Conservation (phyloP, 2,888 invertebrate genomes). For the Tetropium fuscum region DNA sequence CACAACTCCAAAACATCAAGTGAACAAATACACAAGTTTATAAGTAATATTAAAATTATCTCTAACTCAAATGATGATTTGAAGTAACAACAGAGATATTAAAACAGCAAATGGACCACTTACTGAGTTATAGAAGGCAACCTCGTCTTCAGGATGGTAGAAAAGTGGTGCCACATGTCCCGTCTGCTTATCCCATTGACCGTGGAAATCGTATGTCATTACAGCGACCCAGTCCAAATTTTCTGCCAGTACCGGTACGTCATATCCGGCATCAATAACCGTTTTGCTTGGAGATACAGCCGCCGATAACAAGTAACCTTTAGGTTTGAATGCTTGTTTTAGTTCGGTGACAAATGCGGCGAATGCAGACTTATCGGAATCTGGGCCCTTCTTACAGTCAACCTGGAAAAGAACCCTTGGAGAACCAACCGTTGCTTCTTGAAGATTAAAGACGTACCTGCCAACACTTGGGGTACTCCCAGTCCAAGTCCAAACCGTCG, state of each 20-base stretch:
- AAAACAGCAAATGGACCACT: slow-evolving; percentile 47
- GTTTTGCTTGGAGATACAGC: slow-evolving; percentile 91
- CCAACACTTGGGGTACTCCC: slow-evolving; percentile 95
- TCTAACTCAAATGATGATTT: not conserved
- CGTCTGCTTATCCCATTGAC: slow-evolving; percentile 92
- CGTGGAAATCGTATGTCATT: slow-evolving; percentile 93
- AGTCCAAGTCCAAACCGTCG: slow-evolving; percentile 94
- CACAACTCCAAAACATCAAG: too few relatives aligned
- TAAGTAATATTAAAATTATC: not conserved
- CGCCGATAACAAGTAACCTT: slow-evolving; percentile 77
- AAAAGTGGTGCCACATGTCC: slow-evolving; percentile 91
- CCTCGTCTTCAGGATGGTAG: slow-evolving; percentile 85
- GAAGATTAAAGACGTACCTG: slow-evolving; percentile 68
- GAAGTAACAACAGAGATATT: too few relatives aligned
- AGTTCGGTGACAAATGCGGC: slow-evolving; percentile 80
- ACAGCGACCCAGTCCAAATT: slow-evolving; percentile 92
- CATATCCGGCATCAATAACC: slow-evolving; percentile 87
- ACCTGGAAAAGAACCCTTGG: slow-evolving; percentile 74
- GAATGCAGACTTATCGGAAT: slow-evolving; percentile 86
- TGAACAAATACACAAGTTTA: too few relatives aligned
- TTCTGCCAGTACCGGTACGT: slow-evolving; percentile 79
- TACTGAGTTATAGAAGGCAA: slow-evolving; percentile 85
- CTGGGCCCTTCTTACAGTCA: slow-evolving; percentile 86
- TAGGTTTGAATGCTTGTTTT: slow-evolving; percentile 66
- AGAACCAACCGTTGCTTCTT: too few relatives aligned